Conservation (phyloP, 1,140 invertebrate species). For the Trichogramma pretiosum region DNA sequence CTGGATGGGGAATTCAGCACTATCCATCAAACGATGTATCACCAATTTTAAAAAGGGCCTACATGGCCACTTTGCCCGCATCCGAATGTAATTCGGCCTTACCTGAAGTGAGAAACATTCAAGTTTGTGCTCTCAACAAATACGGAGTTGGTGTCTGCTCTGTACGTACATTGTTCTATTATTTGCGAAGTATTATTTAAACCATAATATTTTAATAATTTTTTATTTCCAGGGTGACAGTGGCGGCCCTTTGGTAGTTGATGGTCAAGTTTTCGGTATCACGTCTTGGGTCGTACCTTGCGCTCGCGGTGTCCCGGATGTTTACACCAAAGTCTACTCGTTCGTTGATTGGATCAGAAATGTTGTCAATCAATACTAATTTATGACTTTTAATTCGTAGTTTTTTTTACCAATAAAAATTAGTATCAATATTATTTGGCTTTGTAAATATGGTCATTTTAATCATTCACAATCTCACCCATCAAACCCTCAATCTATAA, state of each 20-base stretch:
- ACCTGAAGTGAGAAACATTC: conserved; percentile 7
- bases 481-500: too few relatives aligned
- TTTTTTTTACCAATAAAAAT: too few relatives aligned
- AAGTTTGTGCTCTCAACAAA: conserved; percentile 15
- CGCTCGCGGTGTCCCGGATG: not conserved
- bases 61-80: conserved; percentile 9
- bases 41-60: conserved; percentile 11
- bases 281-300: conserved; percentile 42
- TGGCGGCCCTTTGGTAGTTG: conserved; percentile 1
- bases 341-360: too few relatives aligned
- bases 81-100: conserved; percentile 2
- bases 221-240: conserved; percentile 3
- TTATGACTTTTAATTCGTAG: too few relatives aligned
- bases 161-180: too few relatives aligned
- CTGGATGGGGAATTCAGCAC: conserved; percentile 37
- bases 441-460: too few relatives aligned
- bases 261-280: conserved; percentile 46
- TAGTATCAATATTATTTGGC: too few relatives aligned
- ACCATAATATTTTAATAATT: not conserved
- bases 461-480: too few relatives aligned
- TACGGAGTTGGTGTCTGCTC: conserved; percentile 15
- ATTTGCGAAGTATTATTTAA: not conserved
- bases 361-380: too few relatives aligned
- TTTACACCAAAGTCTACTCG: conserved; percentile 2
- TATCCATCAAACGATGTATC: conserved; percentile 5